These are phyloP conservation scores for Stictocephala bisonia DNA, from an alignment of 2,888 invertebrate species.

Conservation along the genomic window DNA sequence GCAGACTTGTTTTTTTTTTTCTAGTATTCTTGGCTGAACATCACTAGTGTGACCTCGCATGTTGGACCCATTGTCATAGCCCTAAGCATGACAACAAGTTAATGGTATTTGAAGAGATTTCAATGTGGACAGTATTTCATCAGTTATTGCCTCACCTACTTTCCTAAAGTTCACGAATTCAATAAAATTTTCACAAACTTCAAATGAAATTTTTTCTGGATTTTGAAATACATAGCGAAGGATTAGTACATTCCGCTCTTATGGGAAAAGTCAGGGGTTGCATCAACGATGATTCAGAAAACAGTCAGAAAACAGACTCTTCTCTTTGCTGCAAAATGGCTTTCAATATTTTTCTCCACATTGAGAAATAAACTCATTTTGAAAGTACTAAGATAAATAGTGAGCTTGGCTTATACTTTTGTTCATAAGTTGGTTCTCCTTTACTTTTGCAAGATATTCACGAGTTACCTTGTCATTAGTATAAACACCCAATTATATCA, in stretches of 20 bases:
- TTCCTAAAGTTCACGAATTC: conserved; percentile 24
- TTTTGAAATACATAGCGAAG: conserved; percentile 19
- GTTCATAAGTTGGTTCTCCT: conserved; percentile 20
- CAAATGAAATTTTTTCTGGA: conserved; percentile 10
- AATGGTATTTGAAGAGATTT: conserved; percentile 19
- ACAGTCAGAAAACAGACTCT: conserved; percentile 19
- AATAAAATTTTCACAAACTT: conserved; percentile 28
- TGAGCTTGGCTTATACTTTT: conserved; percentile 34
- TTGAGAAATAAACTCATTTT: conserved; percentile 40
- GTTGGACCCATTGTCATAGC: conserved; percentile 41
- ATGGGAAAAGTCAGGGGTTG: conserved; percentile 38
- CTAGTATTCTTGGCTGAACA: conserved; percentile 38
- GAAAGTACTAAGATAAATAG: conserved; percentile 34
- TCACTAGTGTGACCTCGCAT: conserved; percentile 30
- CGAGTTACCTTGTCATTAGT: conserved; percentile 35
- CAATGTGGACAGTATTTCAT: conserved; percentile 20
- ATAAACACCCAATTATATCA: too few species aligned
- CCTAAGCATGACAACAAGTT: conserved; percentile 24
- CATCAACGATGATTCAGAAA: conserved; percentile 31
- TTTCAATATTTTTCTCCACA: conserved; percentile 31
- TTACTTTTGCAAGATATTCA: conserved; percentile 40
- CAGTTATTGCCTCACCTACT: conserved; percentile 33
- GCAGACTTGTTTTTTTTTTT: conserved; percentile 32
- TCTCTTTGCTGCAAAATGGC: conserved; percentile 31
- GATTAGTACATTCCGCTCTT: conserved; percentile 34